Evolutionary conservation across 2,888 invertebrate genomes (phyloP).

Genomic region (Chromoteleia sp.): DNA sequence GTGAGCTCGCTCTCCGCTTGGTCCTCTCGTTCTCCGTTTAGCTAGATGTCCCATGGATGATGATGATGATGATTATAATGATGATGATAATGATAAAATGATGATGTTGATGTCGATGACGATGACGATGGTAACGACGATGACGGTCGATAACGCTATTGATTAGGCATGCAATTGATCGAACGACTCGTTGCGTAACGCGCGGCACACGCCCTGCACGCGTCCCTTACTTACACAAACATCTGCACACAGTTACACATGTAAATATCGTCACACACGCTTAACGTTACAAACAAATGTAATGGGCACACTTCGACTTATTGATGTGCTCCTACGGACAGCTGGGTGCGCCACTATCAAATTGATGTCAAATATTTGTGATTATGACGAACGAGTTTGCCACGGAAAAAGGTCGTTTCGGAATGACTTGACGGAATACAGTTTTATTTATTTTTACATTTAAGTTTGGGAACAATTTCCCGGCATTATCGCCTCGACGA

Average conservation of each 20-base stretch:
- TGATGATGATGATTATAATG: slow-evolving; percentile 39
- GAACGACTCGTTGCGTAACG: slow-evolving; percentile 52
- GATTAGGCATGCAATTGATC: slow-evolving; percentile 33
- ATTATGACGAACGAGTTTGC: slow-evolving; percentile 39
- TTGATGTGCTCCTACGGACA: slow-evolving; percentile 41
- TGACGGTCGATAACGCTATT: slow-evolving; percentile 16
- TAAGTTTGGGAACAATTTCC: no score
- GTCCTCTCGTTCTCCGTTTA: slow-evolving; percentile 69
- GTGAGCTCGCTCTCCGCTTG: slow-evolving; percentile 78
- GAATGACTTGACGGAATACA: not conserved
- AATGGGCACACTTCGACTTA: slow-evolving; percentile 36
- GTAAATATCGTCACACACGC: not conserved
- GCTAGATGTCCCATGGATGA: slow-evolving; percentile 47
- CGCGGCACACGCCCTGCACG: slow-evolving; percentile 49
- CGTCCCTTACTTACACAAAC: slow-evolving; percentile 5
- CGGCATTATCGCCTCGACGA: no score
- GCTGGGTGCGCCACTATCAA: slow-evolving; percentile 51
- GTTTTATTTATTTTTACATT: no score
- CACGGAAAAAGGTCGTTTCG: slow-evolving; percentile 9
- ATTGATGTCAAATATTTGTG: slow-evolving; percentile 59
- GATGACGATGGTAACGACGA: slow-evolving; percentile 39
- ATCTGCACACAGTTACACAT: not conserved
- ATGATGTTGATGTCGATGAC: no score
- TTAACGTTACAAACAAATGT: slow-evolving; percentile 42
- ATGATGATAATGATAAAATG: slow-evolving; percentile 37